Evolutionary conservation across 2,113 vertebrate species (phyloP), one percentile per base, ranked within the genome.

Genomic region (Oryzias woworae): DNA sequence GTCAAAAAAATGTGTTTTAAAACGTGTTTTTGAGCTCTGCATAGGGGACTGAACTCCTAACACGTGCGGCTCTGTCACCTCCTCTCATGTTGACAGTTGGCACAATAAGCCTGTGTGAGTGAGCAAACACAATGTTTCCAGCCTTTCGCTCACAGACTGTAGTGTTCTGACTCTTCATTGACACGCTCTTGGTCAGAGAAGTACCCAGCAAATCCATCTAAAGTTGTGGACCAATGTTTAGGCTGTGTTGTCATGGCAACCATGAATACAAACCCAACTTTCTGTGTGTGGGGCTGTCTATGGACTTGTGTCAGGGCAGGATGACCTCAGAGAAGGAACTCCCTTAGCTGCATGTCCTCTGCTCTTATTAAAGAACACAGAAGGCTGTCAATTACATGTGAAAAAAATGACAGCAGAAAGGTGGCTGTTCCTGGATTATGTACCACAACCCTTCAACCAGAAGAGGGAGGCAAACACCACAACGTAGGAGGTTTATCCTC

Each of bases 391-490:
- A 67, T 53, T 62, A 12, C 74, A 36, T 1, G 56, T 41, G 44
- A 68, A 58, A 12, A 10, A 17, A 22, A 53, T 69, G 36, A 17
- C 14, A 49, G 16, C 14, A 1, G 13, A 53, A 12, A 2, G 2
- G 31, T 1, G 10, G 8, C 12, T 1, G 12, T n/a, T 44, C 17
- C 42, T 2, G 0, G 18, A 47, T 24, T 31, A 13, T 56, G 69
- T n/a, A 44, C 36, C 46, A 52, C 41, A 13, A 47, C 62, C 17
- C 52, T 12, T 45, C 28, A 16, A 55, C 50, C 89, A 86, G 70
- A 24, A 87, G 90, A 82, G 82, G 89, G 90, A 83, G 90, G 78
- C 86, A 90, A 55, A 78, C 41, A 2, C 55, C 22, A 18, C 23
- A 0, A 17, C 60, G 36, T 5, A 1, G 15, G 13, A 24, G 20